phyloP scores from a whole-genome alignment of 2,113 vertebrate species.

The Pteropus alecto region DNA sequence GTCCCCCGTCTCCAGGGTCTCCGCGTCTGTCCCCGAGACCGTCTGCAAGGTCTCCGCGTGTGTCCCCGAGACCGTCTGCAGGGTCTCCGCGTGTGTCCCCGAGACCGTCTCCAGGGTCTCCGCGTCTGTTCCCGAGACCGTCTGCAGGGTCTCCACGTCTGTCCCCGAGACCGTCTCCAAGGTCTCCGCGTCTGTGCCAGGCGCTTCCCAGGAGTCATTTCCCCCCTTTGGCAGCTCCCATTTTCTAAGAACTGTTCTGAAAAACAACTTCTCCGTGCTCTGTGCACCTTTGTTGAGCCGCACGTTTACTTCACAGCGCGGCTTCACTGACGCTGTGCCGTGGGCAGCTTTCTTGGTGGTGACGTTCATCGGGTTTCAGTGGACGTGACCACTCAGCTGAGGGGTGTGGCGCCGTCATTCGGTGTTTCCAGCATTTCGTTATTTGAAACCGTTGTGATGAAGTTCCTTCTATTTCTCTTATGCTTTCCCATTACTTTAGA shows the following conservation, averaged over 20 bases:
- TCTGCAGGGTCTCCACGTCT: not conserved
- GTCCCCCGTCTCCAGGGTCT: not conserved
- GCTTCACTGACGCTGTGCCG: not conserved
- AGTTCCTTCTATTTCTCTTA: not conserved
- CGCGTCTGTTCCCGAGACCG: too few relatives aligned
- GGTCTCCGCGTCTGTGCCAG: not conserved
- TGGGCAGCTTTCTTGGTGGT: not conserved
- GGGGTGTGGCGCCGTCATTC: not conserved
- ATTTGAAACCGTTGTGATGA: not conserved
- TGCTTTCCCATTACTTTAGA: not conserved
- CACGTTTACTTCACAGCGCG: not conserved
- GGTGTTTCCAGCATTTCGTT: not conserved
- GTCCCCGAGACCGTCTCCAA: too few relatives aligned
- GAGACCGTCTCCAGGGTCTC: not conserved
- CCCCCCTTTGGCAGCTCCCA: not conserved
- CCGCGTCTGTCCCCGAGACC: too few relatives aligned
- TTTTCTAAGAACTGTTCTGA: not conserved
- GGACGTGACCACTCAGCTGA: not conserved
- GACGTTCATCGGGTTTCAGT: not conserved
- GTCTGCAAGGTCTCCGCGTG: too few relatives aligned
- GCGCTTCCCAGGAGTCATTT: not conserved
- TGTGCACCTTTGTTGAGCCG: not conserved
- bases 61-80: too few relatives aligned
- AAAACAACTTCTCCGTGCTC: not conserved
- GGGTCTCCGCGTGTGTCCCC: not conserved